Conservation (phyloP, 2,113 vertebrate species). For the Progne subis region DNA sequence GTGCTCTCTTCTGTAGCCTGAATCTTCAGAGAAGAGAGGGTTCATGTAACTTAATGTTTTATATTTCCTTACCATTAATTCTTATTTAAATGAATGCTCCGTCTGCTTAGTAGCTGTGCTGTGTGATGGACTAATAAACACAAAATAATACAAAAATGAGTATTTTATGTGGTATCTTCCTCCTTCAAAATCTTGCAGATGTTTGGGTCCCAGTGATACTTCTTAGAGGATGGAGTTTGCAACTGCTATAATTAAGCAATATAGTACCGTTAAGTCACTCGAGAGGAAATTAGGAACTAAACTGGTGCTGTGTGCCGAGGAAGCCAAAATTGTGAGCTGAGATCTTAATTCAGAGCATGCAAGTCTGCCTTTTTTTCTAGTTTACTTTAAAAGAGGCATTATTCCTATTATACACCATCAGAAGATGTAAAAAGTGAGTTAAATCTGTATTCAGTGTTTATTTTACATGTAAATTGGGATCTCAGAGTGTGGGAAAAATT, state of each 20-base stretch:
- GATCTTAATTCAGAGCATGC: slow-evolving; percentile 73
- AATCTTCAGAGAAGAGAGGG: not conserved
- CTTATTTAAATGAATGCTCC: slow-evolving; percentile 57
- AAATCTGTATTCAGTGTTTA: slow-evolving; percentile 67
- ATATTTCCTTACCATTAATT: slow-evolving; percentile 52
- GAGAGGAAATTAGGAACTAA: slow-evolving; percentile 83
- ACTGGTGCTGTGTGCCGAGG: slow-evolving; percentile 74
- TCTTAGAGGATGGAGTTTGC: slow-evolving; percentile 74
- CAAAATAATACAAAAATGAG: slow-evolving; percentile 71
- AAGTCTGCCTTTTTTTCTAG: slow-evolving; percentile 68
- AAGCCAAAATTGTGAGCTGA: slow-evolving; percentile 77
- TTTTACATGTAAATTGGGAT: slow-evolving; percentile 70
- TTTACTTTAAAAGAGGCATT: slow-evolving; percentile 66
- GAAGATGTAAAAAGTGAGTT: slow-evolving; percentile 64
- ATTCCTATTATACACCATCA: slow-evolving; percentile 60
- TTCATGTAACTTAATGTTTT: slow-evolving; percentile 53
- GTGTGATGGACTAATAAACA: slow-evolving; percentile 69
- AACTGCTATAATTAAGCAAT: slow-evolving; percentile 83
- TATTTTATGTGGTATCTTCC: slow-evolving; percentile 71
- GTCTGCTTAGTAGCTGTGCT: slow-evolving; percentile 60
- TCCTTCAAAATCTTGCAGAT: slow-evolving; percentile 76
- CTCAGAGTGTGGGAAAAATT: slow-evolving; percentile 63
- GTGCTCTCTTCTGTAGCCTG: not conserved
- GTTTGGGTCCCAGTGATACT: slow-evolving; percentile 79
- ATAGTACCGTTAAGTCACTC: slow-evolving; percentile 78